Conservation (phyloP, 2,888 invertebrate genomes). For the Amaurobius ferox region DNA sequence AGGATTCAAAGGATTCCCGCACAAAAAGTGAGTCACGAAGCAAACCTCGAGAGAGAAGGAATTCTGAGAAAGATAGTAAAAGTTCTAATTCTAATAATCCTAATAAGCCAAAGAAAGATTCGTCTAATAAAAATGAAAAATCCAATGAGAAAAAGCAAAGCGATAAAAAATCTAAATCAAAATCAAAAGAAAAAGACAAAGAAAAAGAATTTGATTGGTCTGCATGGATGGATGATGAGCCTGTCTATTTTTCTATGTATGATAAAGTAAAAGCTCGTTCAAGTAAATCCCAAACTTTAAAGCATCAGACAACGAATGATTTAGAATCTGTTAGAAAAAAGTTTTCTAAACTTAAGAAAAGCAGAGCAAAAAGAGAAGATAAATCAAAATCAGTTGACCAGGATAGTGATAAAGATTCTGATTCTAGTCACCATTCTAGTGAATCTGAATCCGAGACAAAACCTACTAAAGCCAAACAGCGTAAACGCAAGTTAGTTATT, state of each 20-base stretch:
- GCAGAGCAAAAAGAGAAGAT: conserved; percentile 79
- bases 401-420: conserved; percentile 75
- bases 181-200: conserved; percentile 28
- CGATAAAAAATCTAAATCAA: conserved; percentile 42
- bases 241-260: conserved; percentile 97
- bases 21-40: conserved; percentile 41
- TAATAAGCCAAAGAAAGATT: conserved; percentile 10
- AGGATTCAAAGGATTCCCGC: conserved; percentile 47
- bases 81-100: conserved; percentile 28
- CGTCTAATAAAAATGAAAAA: conserved; percentile 31
- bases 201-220: conserved; percentile 41
- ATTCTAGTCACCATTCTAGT: conserved; percentile 71
- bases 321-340: conserved; percentile 89
- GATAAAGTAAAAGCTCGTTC: conserved; percentile 96
- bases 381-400: conserved; percentile 62
- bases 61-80: conserved; percentile 63
- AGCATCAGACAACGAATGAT: conserved; percentile 84
- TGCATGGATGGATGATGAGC: conserved; percentile 91
- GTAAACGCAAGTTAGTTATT: conserved; percentile 74
- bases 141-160: conserved; percentile 27
- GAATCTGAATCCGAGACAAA: conserved; percentile 73
- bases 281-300: conserved; percentile 79
- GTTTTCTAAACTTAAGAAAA: conserved; percentile 90
- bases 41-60: conserved; percentile 58
- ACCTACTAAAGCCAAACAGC: conserved; percentile 64